A percentile compares a stretch with the other conserved stretches of the same genome.
Evolutionary conservation across 2,797 vertebrate genomes (phyloP).

Genomic region (Ibycter americanus): DNA sequence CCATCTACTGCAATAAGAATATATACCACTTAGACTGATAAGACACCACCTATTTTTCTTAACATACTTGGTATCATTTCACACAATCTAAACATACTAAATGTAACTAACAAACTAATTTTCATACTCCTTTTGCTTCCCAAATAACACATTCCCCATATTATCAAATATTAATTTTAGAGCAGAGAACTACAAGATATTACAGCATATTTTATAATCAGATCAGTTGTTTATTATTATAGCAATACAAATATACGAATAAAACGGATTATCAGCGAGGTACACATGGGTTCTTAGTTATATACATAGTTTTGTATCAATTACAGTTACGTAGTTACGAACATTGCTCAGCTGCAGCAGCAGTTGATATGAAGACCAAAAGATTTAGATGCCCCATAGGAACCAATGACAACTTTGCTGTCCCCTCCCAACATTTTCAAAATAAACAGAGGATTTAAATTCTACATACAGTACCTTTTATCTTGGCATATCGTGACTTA

Average conservation of each 20-base stretch:
- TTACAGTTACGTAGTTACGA: fast-evolving
- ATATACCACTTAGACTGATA: background rate
- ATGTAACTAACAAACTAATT: background rate
- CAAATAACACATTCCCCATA: background rate
- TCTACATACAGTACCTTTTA: background rate
- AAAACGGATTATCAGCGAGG: background rate
- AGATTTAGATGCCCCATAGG: background rate
- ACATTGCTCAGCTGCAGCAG: background rate
- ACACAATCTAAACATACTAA: background rate
- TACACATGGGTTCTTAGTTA: background rate
- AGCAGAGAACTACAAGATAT: background rate
- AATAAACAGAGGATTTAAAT: background rate
- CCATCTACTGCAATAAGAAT: background rate
- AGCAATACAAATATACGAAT: background rate
- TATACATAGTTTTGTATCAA: background rate
- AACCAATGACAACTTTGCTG: background rate
- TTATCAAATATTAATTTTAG: background rate
- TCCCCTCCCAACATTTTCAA: background rate
- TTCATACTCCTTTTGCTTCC: background rate
- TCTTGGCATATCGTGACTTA: background rate
- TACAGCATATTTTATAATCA: background rate
- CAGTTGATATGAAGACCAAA: background rate
- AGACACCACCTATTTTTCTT: background rate
- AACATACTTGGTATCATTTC: background rate
- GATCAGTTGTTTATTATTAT: background rate